These are phyloP conservation scores for Parascotia fuliginaria DNA, from an alignment of 2,888 invertebrate species.

Conservation along the genomic window DNA sequence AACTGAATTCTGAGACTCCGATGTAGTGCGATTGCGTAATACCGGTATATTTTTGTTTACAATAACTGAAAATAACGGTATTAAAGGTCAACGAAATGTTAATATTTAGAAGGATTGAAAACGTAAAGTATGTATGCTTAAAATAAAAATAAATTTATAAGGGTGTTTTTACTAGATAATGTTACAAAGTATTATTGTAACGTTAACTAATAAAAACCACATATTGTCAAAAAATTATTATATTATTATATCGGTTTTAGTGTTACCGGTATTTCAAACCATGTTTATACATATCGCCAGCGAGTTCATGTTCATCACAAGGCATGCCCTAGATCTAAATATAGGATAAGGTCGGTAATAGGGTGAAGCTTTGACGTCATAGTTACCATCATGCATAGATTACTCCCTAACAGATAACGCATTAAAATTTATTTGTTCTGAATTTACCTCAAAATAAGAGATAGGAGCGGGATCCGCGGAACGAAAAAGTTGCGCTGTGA, in stretches of 20 bases:
- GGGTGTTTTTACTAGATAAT: neutral
- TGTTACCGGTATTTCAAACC: neutral
- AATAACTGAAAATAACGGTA: conserved; percentile 30
- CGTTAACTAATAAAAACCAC: too few relatives aligned
- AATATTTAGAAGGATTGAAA: too few relatives aligned
- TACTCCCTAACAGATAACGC: too few relatives aligned
- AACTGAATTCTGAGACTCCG: conserved; percentile 74
- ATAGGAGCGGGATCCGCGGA: too few relatives aligned
- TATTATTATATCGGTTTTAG: too few relatives aligned
- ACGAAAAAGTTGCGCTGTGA: too few relatives aligned
- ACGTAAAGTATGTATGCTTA: too few relatives aligned
- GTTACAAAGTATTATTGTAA: too few relatives aligned
- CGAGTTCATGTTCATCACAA: conserved; percentile 14
- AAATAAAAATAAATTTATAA: neutral
- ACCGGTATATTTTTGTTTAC: conserved; percentile 60
- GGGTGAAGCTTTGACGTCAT: conserved; percentile 1
- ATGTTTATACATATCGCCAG: neutral
- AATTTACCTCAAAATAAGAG: too few relatives aligned
- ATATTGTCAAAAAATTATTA: too few relatives aligned
- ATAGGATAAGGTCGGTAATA: conserved; percentile 11
- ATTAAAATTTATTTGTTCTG: too few relatives aligned
- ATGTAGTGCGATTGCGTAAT: conserved; percentile 82
- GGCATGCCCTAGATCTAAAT: conserved; percentile 10
- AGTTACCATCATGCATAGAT: neutral
- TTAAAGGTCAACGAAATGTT: conserved; percentile 5